Evolutionary conservation across 2,888 invertebrate species (phyloP).

Genomic region (Chloromyia formosa): DNA sequence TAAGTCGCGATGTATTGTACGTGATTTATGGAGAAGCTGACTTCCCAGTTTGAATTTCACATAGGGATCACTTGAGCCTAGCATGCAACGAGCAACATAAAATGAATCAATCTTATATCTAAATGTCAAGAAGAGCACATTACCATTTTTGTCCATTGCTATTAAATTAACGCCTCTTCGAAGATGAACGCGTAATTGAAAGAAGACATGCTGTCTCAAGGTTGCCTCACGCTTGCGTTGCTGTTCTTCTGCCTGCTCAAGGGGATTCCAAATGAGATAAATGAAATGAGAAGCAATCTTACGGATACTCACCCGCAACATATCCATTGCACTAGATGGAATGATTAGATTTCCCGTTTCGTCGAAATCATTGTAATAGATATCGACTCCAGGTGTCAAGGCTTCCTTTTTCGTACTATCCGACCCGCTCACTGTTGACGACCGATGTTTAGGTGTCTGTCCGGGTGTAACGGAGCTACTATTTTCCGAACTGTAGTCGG

Average conservation of each 20-base stretch:
- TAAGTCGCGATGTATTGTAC: constrained; percentile 91
- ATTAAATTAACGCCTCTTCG: constrained; percentile 88
- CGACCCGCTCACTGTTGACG: constrained; percentile 68
- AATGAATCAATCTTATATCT: constrained; percentile 6
- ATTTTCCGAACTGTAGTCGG: constrained; percentile 82
- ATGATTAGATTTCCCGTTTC: constrained; percentile 33
- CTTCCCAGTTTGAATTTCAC: constrained; percentile 94
- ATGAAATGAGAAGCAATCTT: too few species aligned
- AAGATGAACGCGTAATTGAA: constrained; percentile 88
- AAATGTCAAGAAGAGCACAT: constrained; percentile 51
- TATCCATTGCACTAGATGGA: constrained; percentile 45
- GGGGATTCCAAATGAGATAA: too few species aligned
- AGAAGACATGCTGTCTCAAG: constrained; percentile 87
- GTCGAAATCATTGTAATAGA: constrained; percentile 55
- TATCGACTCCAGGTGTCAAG: constrained; percentile 56
- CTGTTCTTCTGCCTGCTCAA: constrained; percentile 72
- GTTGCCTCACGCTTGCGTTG: constrained; percentile 76
- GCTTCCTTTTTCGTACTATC: constrained; percentile 59
- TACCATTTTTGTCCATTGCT: constrained; percentile 95
- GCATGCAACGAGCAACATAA: constrained; percentile 29
- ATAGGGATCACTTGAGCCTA: constrained; percentile 97
- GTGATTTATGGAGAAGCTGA: constrained; percentile 89
- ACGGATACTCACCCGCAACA: constrained; percentile 42
- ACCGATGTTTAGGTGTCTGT: constrained; percentile 78
- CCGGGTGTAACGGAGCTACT: constrained; percentile 72